Evolutionary conservation across 2,888 invertebrate genomes (phyloP), one percentile per base, ranked within the genome.

Genomic region (Eristalis pertinax): DNA sequence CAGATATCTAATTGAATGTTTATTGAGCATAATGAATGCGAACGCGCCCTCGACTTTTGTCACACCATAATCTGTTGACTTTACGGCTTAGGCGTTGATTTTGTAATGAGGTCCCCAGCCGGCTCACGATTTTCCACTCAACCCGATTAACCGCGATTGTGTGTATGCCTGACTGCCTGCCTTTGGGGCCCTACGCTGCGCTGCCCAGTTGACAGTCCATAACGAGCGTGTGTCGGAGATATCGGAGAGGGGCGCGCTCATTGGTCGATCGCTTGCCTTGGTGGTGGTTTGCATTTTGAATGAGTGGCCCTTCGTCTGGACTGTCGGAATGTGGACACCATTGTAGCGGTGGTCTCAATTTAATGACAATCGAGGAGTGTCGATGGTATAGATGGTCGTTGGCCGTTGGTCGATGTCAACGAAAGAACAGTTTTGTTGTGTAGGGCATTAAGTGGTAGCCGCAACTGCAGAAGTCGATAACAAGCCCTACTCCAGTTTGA

Each of bases 1-100:
- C 41, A 41, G 38, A 69, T 64, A 56, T 68, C 68, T 73, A 29
- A 68, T 75, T 76, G 64, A 73, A 81, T 70, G 32, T 75, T 84
- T 80, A 75, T 76, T 76, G 29, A 75, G 62, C 63, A 72, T 84
- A 80, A 84, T 80, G 80, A 84, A 41, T 24, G 67, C 75, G 80
- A 79, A 41, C 24, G 67, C 72, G 67, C 75, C 72, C 62, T 63
- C 70, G 24, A 41, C 75, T 70, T 65, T 75, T 84, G 65, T 84
- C 83, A 35, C 73, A 38, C 68, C 56, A 73, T 80, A 85, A 80
- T 81, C 68, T 72, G 72, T 84, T 80, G 76, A 68, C 64, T 58
- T 72, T 73, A 68, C 50, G 64, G 70, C 70, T 75, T 68, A 75
- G 56, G 75, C 79, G 79, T 79, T 84, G 74, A 79, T 79, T 84